Evolutionary conservation across 92 coral and sea anemone species (phyloP).

Genomic region (Porites lobata): DNA sequence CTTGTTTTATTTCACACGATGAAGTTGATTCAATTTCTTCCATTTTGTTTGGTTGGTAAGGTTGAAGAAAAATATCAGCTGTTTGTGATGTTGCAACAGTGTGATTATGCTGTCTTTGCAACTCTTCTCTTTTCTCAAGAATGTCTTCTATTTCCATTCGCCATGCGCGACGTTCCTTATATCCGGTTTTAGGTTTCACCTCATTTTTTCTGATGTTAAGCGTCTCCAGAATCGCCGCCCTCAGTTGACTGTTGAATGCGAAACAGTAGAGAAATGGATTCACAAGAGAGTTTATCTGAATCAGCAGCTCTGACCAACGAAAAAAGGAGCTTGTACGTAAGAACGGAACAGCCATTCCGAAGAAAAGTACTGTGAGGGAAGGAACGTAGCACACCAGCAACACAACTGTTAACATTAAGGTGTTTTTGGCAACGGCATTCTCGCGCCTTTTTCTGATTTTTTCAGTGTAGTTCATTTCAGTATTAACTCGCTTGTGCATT

Average conservation of each 20-base stretch:
- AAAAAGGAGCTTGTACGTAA: constrained; percentile 35
- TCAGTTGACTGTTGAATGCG: constrained; percentile 12
- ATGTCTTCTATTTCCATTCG: too few relatives aligned
- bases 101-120: background rate
- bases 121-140: background rate
- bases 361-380: background rate
- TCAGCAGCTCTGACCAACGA: constrained; percentile 30
- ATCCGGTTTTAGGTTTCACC: background rate
- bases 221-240: constrained; percentile 13
- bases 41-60: too few relatives aligned
- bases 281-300: constrained; percentile 34
- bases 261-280: constrained; percentile 29
- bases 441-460: background rate
- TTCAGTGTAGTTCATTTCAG: background rate
- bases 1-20: background rate
- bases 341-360: constrained; percentile 2
- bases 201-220: background rate
- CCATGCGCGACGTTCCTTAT: too few relatives aligned
- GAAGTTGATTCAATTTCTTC: background rate
- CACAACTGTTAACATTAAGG: background rate
- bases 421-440: constrained; percentile 6
- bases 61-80: background rate
- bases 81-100: background rate
- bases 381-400: constrained; percentile 27
- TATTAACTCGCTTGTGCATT: background rate